phyloP scores from a whole-genome alignment of 2,797 vertebrate genomes.

The Phataginus tetradactyla region DNA sequence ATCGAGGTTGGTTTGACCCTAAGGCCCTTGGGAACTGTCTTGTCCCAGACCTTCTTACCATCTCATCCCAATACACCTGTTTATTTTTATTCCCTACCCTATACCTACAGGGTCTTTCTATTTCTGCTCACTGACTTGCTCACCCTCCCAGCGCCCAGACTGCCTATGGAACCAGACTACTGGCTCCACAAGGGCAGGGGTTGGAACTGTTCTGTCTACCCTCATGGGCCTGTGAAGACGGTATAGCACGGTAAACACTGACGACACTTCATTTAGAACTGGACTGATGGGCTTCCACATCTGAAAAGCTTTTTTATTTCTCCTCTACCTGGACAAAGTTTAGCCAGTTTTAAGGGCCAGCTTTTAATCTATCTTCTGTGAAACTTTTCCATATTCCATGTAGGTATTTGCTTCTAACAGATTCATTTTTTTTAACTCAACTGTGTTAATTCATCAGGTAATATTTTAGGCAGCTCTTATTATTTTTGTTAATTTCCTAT shows the following conservation, averaged over 20 bases:
- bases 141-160: background rate
- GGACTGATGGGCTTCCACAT: background rate
- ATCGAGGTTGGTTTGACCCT: background rate
- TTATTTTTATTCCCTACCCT: background rate
- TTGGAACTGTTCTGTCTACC: background rate
- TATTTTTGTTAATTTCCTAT: constrained; percentile 24
- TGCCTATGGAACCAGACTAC: background rate
- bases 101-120: background rate
- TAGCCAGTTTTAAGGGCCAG: background rate
- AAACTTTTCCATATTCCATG: background rate
- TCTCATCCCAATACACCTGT: background rate
- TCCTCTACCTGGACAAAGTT: background rate
- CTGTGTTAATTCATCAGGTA: background rate
- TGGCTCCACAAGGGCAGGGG: background rate
- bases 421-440: background rate
- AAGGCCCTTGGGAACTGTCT: background rate
- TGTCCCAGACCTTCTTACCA: background rate
- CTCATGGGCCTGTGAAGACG: background rate
- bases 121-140: background rate
- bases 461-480: background rate
- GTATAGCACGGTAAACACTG: background rate
- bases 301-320: background rate
- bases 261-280: background rate
- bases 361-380: background rate
- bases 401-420: background rate